A percentile compares a stretch with the other conserved stretches of the same genome.
Conservation (phyloP, 1,140 invertebrate genomes). For the Campodea augens region DNA sequence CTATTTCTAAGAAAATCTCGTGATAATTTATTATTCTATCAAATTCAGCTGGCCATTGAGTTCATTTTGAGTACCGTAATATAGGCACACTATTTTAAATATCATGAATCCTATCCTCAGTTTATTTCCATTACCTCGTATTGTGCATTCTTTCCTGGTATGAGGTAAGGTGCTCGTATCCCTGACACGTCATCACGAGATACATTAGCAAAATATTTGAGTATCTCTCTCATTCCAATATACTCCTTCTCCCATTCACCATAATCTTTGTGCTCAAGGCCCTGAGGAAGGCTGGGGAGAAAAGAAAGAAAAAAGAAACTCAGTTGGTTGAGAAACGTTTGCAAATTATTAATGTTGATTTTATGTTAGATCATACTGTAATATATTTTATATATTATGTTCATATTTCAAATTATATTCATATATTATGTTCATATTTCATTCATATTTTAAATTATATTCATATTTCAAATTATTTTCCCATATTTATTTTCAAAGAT, state of each 20-base stretch:
- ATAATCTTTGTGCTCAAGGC: constrained; percentile 67
- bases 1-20: no score
- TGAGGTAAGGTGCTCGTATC: constrained; percentile 72
- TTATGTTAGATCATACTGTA: no score
- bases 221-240: constrained; percentile 78
- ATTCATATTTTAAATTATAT: no score
- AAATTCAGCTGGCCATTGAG: no score
- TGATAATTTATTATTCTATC: no score
- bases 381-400: no score
- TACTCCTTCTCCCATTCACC: constrained; percentile 84
- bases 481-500: no score
- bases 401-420: no score
- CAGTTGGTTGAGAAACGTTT: no score
- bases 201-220: constrained; percentile 62
- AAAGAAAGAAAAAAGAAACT: constrained; percentile 10
- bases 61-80: neutral
- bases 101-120: neutral
- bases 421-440: no score
- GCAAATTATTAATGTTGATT: no score
- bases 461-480: no score
- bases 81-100: neutral
- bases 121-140: constrained; percentile 76
- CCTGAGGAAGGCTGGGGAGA: constrained; percentile 41
- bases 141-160: constrained; percentile 75
- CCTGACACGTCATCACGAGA: constrained; percentile 63